These are phyloP conservation scores for Dioctria linearis DNA, from an alignment of 2,888 invertebrate species.

Conservation along the genomic window DNA sequence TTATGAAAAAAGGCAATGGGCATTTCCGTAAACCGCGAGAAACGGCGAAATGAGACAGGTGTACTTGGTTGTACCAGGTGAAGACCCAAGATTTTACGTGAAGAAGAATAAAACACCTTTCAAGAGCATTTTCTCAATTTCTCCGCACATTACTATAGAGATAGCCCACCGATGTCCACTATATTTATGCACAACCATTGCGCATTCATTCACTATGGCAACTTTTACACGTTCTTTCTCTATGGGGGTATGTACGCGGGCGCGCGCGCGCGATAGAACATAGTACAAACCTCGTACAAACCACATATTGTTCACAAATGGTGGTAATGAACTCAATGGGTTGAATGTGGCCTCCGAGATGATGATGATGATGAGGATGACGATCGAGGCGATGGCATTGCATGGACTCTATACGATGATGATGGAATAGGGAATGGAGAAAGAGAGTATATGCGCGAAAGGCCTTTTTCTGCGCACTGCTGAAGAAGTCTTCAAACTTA, in stretches of 20 bases:
- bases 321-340: slow-evolving; percentile 58
- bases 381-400: slow-evolving; percentile 52
- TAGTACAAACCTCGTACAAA: slow-evolving; percentile 19
- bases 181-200: background rate
- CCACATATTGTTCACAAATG: slow-evolving; percentile 56
- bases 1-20: slow-evolving; percentile 36
- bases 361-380: slow-evolving; percentile 54
- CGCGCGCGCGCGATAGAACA: slow-evolving; percentile 19
- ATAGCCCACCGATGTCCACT: no score
- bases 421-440: slow-evolving; percentile 60
- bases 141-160: slow-evolving; percentile 11
- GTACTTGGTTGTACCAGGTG: slow-evolving; percentile 38
- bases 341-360: slow-evolving; percentile 19
- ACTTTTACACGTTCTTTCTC: slow-evolving; percentile 30
- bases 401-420: slow-evolving; percentile 30
- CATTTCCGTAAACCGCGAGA: slow-evolving; percentile 48
- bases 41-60: slow-evolving; percentile 54
- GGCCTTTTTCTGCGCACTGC: slow-evolving; percentile 38
- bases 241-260: no score
- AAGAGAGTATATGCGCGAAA: slow-evolving; percentile 52
- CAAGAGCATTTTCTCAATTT: slow-evolving; percentile 53
- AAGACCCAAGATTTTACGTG: slow-evolving; percentile 22
- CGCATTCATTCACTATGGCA: slow-evolving; percentile 41
- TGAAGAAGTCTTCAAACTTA: slow-evolving; percentile 70
- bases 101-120: slow-evolving; percentile 22